Conservation (phyloP, 2,888 invertebrate genomes). For the Drosophila paramelanica region DNA sequence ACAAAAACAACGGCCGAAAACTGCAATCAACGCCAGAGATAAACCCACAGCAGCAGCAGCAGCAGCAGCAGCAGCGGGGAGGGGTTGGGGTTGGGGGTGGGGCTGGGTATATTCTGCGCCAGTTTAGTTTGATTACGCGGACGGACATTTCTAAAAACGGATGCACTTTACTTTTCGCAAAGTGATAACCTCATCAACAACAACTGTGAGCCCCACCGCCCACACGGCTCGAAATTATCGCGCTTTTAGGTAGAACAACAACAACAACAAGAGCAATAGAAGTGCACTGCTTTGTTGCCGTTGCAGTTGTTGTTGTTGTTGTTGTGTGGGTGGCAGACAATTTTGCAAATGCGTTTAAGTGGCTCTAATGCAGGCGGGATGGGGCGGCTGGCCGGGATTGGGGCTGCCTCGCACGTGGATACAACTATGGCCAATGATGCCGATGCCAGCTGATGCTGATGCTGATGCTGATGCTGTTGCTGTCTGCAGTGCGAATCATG, state of each 20-base stretch:
- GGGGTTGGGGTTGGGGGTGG: neutral
- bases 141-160: constrained; percentile 71
- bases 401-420: constrained; percentile 70
- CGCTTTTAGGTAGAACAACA: constrained; percentile 56
- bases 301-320: constrained; percentile 40
- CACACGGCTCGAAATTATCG: constrained; percentile 65
- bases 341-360: constrained; percentile 80
- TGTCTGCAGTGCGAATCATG: constrained; percentile 63
- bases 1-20: constrained; percentile 46
- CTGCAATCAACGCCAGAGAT: constrained; percentile 64
- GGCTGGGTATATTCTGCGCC: constrained; percentile 52
- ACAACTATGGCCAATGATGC: constrained; percentile 40
- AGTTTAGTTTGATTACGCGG: constrained; percentile 74
- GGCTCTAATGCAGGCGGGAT: constrained; percentile 77
- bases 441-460: constrained; percentile 5
- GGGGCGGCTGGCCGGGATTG: constrained; percentile 52
- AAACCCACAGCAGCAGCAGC: neutral
- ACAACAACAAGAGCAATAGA: constrained; percentile 16
- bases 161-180: constrained; percentile 76
- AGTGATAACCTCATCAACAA: constrained; percentile 79
- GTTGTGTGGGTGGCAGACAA: constrained; percentile 74
- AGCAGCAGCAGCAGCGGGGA: neutral
- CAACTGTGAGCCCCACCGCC: constrained; percentile 16
- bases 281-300: constrained; percentile 4
- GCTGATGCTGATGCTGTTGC: neutral